phyloP scores from a whole-genome alignment of 2,888 invertebrate genomes.

The Darwinula stevensoni region DNA sequence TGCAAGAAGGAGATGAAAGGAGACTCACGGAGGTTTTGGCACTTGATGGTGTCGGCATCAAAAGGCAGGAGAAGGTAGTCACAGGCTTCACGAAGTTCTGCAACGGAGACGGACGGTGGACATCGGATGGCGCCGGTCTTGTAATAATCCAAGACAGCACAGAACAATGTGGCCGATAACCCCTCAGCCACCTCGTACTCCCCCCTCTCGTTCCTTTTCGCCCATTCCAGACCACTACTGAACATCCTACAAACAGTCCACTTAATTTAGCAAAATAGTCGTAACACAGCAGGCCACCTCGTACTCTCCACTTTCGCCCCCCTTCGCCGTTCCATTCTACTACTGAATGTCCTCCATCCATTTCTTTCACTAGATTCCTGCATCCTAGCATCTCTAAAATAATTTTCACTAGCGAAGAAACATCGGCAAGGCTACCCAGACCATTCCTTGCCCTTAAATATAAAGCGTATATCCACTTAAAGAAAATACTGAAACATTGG shows the following conservation, averaged over 20 bases:
- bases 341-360: too few relatives aligned
- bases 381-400: too few relatives aligned
- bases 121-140: slow-evolving; percentile 68
- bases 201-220: slow-evolving; percentile 77
- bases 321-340: not conserved
- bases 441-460: too few relatives aligned
- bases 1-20: not conserved
- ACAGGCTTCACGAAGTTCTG: slow-evolving; percentile 89
- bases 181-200: slow-evolving; percentile 95
- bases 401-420: too few relatives aligned
- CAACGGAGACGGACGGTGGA: slow-evolving; percentile 80
- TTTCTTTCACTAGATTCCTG: too few relatives aligned
- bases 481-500: too few relatives aligned
- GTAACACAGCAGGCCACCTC: slow-evolving; percentile 3
- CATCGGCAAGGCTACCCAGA: too few relatives aligned
- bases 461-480: too few relatives aligned
- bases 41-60: slow-evolving; percentile 75
- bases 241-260: slow-evolving; percentile 40
- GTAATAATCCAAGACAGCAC: slow-evolving; percentile 83
- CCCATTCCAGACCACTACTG: slow-evolving; percentile 57
- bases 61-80: slow-evolving; percentile 95
- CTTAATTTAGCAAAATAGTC: not conserved
- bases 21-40: slow-evolving; percentile 68
- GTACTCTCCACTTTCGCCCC: not conserved
- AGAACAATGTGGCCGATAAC: slow-evolving; percentile 74